Conservation (phyloP, 1,140 invertebrate species). For the Lutraria rhynchaena region DNA sequence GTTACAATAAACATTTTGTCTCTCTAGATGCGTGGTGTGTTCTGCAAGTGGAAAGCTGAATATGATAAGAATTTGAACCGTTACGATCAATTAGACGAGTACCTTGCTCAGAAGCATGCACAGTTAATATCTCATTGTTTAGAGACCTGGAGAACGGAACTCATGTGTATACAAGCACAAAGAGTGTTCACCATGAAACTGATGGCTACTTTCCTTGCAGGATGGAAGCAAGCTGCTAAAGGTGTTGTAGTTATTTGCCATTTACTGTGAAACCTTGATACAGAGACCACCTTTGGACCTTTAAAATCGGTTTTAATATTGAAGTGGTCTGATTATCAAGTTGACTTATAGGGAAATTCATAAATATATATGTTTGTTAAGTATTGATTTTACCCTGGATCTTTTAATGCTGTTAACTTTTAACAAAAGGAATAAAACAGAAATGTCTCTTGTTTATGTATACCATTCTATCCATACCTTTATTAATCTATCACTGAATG, state of each 20-base stretch:
- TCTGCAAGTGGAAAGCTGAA: constrained; percentile 44
- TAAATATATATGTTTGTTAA: no score
- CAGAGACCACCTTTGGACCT: no score
- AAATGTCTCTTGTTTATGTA: no score
- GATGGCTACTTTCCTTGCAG: constrained; percentile 1
- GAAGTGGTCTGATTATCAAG: no score
- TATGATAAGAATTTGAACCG: constrained; percentile 29
- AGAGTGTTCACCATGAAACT: constrained; percentile 52
- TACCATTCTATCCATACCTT: no score
- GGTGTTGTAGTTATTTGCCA: constrained; percentile 7
- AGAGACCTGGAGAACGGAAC: constrained; percentile 40
- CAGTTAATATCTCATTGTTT: constrained; percentile 15
- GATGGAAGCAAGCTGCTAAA: constrained; percentile 46
- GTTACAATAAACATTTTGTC: no score
- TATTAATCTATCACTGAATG: no score
- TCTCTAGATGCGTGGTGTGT: constrained; percentile 50
- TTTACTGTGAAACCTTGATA: background rate
- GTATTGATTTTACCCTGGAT: no score
- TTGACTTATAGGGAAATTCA: no score
- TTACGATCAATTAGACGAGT: constrained; percentile 20
- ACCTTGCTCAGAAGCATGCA: constrained; percentile 10
- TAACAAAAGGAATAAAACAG: no score
- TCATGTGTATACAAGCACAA: constrained; percentile 43
- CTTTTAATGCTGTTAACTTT: no score
- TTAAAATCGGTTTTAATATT: no score